Conservation (phyloP, 2,888 invertebrate genomes). For the Flexamia atlantica region DNA sequence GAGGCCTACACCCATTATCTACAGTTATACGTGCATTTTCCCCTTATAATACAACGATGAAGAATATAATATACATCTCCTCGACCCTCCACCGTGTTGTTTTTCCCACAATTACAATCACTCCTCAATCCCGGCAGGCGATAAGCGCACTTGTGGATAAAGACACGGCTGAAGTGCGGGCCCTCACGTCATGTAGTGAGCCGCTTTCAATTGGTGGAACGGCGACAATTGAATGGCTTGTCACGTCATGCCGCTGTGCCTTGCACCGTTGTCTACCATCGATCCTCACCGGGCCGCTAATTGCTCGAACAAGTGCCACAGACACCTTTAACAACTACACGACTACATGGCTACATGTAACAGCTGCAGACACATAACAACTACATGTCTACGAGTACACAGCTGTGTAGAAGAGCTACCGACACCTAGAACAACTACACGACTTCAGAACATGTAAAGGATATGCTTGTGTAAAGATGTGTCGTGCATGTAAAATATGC, state of each 20-base stretch:
- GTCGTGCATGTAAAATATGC: too few species aligned
- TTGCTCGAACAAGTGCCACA: conserved; percentile 14
- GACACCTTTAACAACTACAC: conserved; percentile 24
- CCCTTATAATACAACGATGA: too few species aligned
- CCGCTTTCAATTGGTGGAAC: conserved; percentile 46
- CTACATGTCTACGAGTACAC: too few species aligned
- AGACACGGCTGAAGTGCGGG: conserved; percentile 19
- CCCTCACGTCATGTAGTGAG: conserved; percentile 11
- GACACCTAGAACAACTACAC: too few species aligned
- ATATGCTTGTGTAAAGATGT: too few species aligned
- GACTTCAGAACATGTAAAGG: too few species aligned
- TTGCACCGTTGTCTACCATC: conserved; percentile 51
- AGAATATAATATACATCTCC: too few species aligned
- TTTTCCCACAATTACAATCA: background rate
- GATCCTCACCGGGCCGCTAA: conserved; percentile 23
- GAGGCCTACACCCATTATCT: too few species aligned
- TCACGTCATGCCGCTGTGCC: conserved; percentile 33
- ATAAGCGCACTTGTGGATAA: conserved; percentile 4
- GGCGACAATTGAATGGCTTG: conserved; percentile 55
- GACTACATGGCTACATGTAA: background rate
- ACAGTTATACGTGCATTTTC: too few species aligned
- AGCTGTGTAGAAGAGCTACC: too few species aligned
- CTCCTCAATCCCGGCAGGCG: background rate
- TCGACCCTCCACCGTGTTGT: background rate
- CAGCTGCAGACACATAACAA: background rate